Conservation (phyloP, 2,113 vertebrate genomes). For the Ascaphus truei region DNA sequence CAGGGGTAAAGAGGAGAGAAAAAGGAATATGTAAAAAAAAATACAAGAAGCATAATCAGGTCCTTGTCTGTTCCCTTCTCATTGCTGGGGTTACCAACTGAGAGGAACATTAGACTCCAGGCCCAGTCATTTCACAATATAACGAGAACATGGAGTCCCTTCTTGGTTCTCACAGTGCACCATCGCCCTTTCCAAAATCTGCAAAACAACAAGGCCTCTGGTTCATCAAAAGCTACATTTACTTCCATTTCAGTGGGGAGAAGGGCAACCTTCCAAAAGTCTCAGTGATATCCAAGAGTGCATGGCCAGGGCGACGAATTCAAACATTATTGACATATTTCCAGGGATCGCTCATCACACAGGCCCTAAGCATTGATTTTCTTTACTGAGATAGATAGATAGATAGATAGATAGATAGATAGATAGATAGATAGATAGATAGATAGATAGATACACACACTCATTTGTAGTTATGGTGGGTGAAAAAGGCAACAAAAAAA, state of each 20-base stretch:
- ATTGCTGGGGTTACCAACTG: slow-evolving; percentile 23
- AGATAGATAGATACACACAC: no score
- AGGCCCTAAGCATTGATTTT: background rate
- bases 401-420: no score
- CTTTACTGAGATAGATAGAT: no score
- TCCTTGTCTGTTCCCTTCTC: slow-evolving; percentile 3
- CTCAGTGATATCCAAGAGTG: no score
- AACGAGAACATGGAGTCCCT: slow-evolving; percentile 24
- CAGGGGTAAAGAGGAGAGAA: background rate
- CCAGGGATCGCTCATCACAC: background rate
- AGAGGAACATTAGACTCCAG: slow-evolving; percentile 9
- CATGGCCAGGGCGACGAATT: background rate
- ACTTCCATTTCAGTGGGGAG: background rate
- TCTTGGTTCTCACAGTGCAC: slow-evolving; percentile 7
- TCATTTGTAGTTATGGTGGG: no score
- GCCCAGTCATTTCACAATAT: slow-evolving; percentile 17
- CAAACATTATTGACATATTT: background rate
- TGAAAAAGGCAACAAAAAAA: no score
- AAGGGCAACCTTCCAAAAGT: background rate
- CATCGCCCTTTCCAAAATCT: slow-evolving; percentile 4
- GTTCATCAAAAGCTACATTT: background rate
- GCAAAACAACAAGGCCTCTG: background rate
- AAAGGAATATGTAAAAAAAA: slow-evolving; percentile 5
- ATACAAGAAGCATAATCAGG: slow-evolving; percentile 3
- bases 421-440: no score